Base-by-base conservation (phyloP, 2,797 vertebrate genomes). In the Gymnodraco acuticeps region DNA sequence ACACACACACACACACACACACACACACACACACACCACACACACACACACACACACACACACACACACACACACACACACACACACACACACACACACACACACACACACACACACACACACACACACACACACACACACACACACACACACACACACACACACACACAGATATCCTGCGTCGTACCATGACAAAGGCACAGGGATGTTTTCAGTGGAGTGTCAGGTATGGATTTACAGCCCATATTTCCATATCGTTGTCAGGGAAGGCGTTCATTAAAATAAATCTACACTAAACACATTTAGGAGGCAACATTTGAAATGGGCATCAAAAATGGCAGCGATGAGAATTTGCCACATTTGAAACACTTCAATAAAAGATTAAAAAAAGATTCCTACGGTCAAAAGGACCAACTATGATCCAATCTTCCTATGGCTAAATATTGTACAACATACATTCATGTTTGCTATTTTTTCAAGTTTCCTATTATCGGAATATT, bases 141-240 rank as follows among this genome's bases (percentile, higher is more conserved):
- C 14, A 12, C 33, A 55, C 43, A 70, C 33, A 41, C 12, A 12
- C 33, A 55, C 43, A 70, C 33, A 41, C 12, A 42, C 19, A 67
- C 5, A 58, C 55, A 48, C 41, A 69, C 19, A 50, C 5, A 23
- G 52, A 61, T 68, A 47, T 73, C 50, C 27, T 51, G 41, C 16
- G 14, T 71, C 41, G 20, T 3, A 12, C 19, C 13, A 20, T 64
- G 69, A 78, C 43, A 72, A 62, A 23, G 33, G 48, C 53, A 51
- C 8, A 19, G 64, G 15, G 58, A 75, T 70, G 47, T 27, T 31
- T 58, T 71, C 13, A 48, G 11, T 0, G 0, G 10, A 2, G 62
- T 59, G 48, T 27, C n/a, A 31, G 46, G 46, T 53, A 31, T 53
- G 61, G 54, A 79, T 58, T 38, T 23, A 54, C 23, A 70, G 63